Percentiles rank a stretch among this genome's conserved stretches.
These are phyloP conservation scores for Pyrocephalus nanus DNA, from an alignment of 2,797 vertebrate species.

Conservation along the genomic window DNA sequence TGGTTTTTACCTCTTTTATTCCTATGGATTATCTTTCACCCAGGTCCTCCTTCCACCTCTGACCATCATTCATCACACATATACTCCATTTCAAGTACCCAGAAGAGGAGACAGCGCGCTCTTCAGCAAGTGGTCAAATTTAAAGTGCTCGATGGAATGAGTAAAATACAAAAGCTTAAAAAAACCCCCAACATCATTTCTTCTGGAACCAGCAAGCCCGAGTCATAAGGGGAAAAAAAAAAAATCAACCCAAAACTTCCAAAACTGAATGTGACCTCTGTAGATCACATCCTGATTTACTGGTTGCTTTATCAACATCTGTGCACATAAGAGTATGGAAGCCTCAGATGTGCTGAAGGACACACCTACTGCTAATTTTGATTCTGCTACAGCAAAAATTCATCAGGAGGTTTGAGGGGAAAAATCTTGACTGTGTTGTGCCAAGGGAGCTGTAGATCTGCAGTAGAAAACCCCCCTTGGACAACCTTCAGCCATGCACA, in stretches of 20 bases:
- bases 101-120: background rate
- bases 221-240: background rate
- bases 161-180: background rate
- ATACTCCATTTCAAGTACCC: background rate
- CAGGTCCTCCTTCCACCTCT: background rate
- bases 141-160: background rate
- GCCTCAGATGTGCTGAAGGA: background rate
- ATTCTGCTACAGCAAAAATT: background rate
- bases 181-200: background rate
- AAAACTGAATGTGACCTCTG: background rate
- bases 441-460: background rate
- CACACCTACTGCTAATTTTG: background rate
- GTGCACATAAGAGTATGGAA: background rate
- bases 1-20: background rate
- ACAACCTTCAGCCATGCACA: background rate
- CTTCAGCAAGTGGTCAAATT: background rate
- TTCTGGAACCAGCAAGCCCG: background rate
- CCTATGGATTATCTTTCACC: background rate
- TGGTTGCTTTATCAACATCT: background rate
- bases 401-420: background rate
- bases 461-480: background rate
- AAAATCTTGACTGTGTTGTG: background rate
- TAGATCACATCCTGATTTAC: background rate
- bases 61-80: background rate
- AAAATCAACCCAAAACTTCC: background rate